A percentile compares a stretch with the other conserved stretches of the same genome.
Evolutionary conservation across 2,113 vertebrate species (phyloP).

Genomic region (Pseudorhombus dupliciocellatus): DNA sequence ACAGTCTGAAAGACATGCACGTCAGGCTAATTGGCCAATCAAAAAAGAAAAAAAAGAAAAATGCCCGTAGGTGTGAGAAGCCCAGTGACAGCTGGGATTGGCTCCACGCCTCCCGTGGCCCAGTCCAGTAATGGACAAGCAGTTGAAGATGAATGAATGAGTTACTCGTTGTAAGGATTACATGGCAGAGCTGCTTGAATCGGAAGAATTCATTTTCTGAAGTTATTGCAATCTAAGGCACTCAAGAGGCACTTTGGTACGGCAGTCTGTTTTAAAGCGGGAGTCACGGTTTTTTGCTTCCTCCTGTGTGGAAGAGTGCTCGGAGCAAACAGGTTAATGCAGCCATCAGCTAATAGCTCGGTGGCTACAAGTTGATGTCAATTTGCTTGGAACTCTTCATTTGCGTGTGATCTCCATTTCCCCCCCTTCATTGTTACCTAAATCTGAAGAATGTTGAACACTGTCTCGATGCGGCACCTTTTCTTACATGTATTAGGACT

Average conservation of each 20-base stretch:
- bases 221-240: constrained; percentile 76
- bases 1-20: too few relatives aligned
- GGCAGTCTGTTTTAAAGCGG: constrained; percentile 35
- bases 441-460: constrained; percentile 53
- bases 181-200: constrained; percentile 52
- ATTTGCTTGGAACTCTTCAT: constrained; percentile 46
- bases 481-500: constrained; percentile 29
- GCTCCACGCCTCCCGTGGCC: too few relatives aligned
- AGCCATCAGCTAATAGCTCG: constrained; percentile 44
- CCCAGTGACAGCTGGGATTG: too few relatives aligned
- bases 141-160: too few relatives aligned
- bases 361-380: constrained; percentile 70
- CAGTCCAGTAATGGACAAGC: too few relatives aligned
- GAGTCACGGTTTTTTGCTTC: constrained; percentile 41
- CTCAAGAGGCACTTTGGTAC: constrained; percentile 81
- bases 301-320: constrained; percentile 44
- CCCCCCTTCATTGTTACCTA: constrained; percentile 15
- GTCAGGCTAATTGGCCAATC: too few relatives aligned
- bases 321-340: constrained; percentile 39
- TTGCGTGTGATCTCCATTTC: constrained; percentile 35
- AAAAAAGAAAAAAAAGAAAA: too few relatives aligned
- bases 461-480: constrained; percentile 56
- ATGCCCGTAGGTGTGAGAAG: too few relatives aligned
- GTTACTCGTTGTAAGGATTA: constrained; percentile 34
- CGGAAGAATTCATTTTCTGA: constrained; percentile 52